Evolutionary conservation across 2,113 vertebrate species (phyloP), one percentile per base, ranked within the genome.

Genomic region (Chloropsis hardwickii): DNA sequence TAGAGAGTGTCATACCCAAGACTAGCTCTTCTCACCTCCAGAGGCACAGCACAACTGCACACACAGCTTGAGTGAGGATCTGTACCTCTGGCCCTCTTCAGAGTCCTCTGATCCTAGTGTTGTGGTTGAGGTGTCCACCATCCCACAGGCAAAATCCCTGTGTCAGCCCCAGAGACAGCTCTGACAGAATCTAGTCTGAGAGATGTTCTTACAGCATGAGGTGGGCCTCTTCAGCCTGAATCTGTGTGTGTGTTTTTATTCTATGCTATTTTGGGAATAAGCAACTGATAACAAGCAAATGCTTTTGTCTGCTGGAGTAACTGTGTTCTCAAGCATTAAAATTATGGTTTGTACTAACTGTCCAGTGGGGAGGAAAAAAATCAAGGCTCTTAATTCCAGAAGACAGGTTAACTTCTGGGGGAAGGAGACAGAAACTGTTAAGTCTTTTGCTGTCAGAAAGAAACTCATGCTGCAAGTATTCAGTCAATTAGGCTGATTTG

Each of bases 401-500:
- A 84, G 82, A 86, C 40, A 81, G 14, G 47, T 88, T 70, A 81
- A 58, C 24, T 95, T 93, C 33, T 78, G 28, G 40, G 57, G 27
- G 23, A 77, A 86, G 67, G 42, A 73, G 79, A 67, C 67, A 92
- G 60, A 85, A 88, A 90, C 37, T 65, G 28, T 82, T 45, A 82
- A 60, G 53, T 66, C n/a, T 77, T 58, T 58, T 86, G 62, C 74
- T 86, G 62, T 82, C 67, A 85, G 71, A 73, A 92, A 58, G 56
- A 89, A 91, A 83, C 29, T 60, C 51, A n/a, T 25, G 76, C 67
- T 94, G 25, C 44, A 94, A 81, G 29, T 70, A 66, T 56, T 77
- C 72, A 86, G 80, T 86, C 92, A 88, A 64, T 95, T 73, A 95
- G 86, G n/a, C 72, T 82, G 82, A 94, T 92, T 81, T 92, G 88